These are phyloP conservation scores for Calyptommatus sinebrachiatus DNA, from an alignment of 2,113 vertebrate genomes.

Conservation along the genomic window DNA sequence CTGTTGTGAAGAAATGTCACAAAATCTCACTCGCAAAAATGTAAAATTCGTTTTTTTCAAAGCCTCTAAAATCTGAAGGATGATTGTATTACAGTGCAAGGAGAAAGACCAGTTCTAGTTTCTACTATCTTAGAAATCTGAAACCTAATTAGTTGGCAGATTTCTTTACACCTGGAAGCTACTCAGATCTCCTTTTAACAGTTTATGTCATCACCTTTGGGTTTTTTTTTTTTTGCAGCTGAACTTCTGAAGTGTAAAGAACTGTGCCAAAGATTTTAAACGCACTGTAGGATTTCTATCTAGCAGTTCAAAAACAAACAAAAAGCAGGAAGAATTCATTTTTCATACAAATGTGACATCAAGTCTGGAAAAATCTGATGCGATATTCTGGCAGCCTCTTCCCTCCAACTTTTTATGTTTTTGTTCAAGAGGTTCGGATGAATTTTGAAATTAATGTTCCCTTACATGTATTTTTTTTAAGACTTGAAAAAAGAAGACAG, in stretches of 20 bases:
- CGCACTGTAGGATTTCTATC: not conserved
- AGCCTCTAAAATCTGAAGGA: no score
- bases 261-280: not conserved
- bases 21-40: no score
- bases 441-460: no score
- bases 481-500: no score
- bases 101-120: not conserved
- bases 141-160: not conserved
- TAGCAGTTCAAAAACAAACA: not conserved
- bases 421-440: no score
- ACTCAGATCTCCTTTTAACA: not conserved
- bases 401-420: no score
- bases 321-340: not conserved
- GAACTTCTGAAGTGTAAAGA: accelerated
- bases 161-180: slow-evolving; percentile 26
- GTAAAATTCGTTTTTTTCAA: no score
- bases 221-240: not conserved
- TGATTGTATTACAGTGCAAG: no score
- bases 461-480: no score
- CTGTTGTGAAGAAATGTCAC: no score
- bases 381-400: no score
- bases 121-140: not conserved
- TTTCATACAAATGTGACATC: not conserved
- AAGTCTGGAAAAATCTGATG: no score
- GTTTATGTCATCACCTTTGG: not conserved